A percentile compares a stretch with the other conserved stretches of the same genome.
These are phyloP conservation scores for Formica selysi DNA, from an alignment of 1,140 invertebrate genomes.

Conservation along the genomic window DNA sequence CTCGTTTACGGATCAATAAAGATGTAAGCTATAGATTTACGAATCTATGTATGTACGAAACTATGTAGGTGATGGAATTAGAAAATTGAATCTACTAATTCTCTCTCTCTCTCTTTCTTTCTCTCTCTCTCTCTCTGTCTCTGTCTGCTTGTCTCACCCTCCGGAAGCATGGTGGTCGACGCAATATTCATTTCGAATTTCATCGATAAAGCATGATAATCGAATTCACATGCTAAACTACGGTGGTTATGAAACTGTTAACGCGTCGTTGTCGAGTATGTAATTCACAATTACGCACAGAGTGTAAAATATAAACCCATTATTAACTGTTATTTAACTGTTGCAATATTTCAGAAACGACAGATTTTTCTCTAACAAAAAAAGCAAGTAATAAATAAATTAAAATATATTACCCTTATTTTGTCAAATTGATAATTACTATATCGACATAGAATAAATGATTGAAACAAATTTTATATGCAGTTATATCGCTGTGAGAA, in stretches of 20 bases:
- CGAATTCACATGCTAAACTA: constrained; percentile 60
- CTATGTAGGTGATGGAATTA: constrained; percentile 44
- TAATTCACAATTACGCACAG: constrained; percentile 56
- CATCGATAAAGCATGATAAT: constrained; percentile 63
- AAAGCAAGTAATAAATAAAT: background rate
- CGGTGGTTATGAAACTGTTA: constrained; percentile 61
- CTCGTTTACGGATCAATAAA: background rate
- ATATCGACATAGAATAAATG: background rate
- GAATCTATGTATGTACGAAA: constrained; percentile 9
- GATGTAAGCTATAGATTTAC: background rate
- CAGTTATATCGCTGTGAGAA: constrained; percentile 5
- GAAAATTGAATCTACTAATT: constrained; percentile 59
- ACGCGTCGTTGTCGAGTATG: constrained; percentile 35
- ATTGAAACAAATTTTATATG: background rate
- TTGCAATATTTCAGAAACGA: background rate
- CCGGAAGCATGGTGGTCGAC: constrained; percentile 39
- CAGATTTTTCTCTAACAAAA: background rate
- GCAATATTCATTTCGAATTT: constrained; percentile 61
- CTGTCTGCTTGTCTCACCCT: too few species aligned
- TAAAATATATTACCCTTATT: background rate
- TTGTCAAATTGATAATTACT: constrained; percentile 5
- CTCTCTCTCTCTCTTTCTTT: too few species aligned
- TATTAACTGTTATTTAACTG: constrained; percentile 28
- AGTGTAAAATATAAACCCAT: constrained; percentile 32
- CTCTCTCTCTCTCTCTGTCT: too few species aligned